phyloP scores from a whole-genome alignment of 2,888 invertebrate species.

The Acanthosepion esculentum region DNA sequence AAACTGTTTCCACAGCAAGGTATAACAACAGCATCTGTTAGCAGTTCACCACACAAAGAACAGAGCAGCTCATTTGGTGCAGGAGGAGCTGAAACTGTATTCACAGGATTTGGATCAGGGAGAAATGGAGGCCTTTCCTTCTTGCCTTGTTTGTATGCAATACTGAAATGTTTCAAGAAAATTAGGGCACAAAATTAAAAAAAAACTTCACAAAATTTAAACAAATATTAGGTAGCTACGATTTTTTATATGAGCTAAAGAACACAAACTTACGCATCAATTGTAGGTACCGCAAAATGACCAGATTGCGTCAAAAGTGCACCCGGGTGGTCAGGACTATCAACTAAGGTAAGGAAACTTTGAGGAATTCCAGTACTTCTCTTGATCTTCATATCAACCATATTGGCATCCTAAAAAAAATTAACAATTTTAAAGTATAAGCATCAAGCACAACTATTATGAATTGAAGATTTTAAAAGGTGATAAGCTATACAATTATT shows the following conservation, averaged over 20 bases:
- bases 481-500: no score
- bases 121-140: constrained; percentile 82
- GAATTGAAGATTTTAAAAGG: no score
- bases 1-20: constrained; percentile 98
- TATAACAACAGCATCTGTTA: constrained; percentile 97
- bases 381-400: constrained; percentile 79
- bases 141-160: constrained; percentile 86
- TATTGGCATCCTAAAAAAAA: neutral
- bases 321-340: constrained; percentile 89
- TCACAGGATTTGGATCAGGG: constrained; percentile 75
- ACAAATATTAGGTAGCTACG: no score
- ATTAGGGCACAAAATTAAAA: no score
- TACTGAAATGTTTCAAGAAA: constrained; percentile 76
- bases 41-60: constrained; percentile 91
- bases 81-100: constrained; percentile 53
- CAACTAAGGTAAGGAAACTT: constrained; percentile 96
- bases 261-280: constrained; percentile 84
- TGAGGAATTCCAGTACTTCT: constrained; percentile 97
- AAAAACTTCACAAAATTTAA: no score
- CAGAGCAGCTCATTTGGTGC: constrained; percentile 94
- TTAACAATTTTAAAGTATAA: no score
- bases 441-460: no score
- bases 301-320: constrained; percentile 92
- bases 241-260: no score
- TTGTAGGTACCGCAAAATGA: constrained; percentile 89